phyloP scores from a whole-genome alignment of 2,888 invertebrate species.

The Drosophila robusta region DNA sequence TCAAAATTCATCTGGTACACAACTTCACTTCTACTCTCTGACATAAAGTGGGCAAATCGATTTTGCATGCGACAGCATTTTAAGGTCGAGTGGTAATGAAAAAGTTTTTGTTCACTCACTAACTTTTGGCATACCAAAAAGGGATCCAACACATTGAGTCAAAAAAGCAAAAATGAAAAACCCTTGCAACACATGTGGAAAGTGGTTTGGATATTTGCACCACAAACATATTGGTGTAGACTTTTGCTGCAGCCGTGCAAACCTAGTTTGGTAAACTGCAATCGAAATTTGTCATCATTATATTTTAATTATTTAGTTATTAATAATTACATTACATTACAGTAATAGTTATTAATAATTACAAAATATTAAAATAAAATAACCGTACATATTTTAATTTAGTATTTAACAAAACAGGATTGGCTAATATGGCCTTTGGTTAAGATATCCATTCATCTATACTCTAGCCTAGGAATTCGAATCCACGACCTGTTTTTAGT shows the following conservation, averaged over 20 bases:
- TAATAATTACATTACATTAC: no score
- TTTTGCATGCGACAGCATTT: constrained; percentile 56
- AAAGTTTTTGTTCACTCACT: constrained; percentile 38
- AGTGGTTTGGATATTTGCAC: constrained; percentile 15
- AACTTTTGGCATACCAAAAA: constrained; percentile 47
- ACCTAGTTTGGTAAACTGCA: not conserved
- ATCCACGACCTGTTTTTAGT: no score
- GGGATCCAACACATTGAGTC: constrained; percentile 25
- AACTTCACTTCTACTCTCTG: constrained; percentile 8
- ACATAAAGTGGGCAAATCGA: constrained; percentile 43
- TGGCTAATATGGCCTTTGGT: no score
- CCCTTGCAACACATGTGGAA: constrained; percentile 13
- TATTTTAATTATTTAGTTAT: no score
- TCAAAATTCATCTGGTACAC: constrained; percentile 51
- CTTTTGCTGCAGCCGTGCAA: not conserved
- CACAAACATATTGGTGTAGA: not conserved
- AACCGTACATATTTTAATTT: no score
- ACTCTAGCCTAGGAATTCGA: no score
- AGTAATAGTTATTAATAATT: no score
- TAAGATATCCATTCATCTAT: no score
- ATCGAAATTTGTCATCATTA: no score
- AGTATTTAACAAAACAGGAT: no score
- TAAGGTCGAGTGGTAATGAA: constrained; percentile 55
- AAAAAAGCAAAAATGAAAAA: constrained; percentile 4
- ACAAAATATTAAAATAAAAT: no score